Evolutionary conservation across 2,797 vertebrate genomes (phyloP).

Genomic region (Squalus acanthias): DNA sequence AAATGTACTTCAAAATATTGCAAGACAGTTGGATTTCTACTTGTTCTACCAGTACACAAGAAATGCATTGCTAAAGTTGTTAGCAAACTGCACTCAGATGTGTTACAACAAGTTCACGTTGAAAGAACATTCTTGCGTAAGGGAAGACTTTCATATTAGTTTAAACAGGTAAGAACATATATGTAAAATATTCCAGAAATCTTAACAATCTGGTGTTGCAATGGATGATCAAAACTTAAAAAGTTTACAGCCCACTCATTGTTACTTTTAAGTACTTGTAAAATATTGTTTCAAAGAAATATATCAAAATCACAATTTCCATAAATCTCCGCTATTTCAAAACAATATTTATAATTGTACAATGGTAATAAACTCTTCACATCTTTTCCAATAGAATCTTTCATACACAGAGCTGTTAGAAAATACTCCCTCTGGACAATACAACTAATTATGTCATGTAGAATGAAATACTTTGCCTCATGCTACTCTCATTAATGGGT

Average conservation of each 20-base stretch:
- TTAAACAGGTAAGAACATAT: background rate
- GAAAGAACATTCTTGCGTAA: background rate
- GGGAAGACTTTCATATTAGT: background rate
- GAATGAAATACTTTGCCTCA: background rate
- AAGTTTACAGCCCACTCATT: background rate
- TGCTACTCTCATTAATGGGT: background rate
- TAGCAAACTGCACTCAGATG: background rate
- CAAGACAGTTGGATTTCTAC: background rate
- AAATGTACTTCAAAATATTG: background rate
- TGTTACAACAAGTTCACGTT: background rate
- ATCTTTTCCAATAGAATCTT: background rate
- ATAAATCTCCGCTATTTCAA: background rate
- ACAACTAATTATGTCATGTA: background rate
- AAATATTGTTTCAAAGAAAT: conserved; percentile 3
- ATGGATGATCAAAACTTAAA: background rate
- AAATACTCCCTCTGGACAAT: background rate
- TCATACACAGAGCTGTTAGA: background rate
- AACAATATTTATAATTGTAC: background rate
- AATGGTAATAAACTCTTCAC: background rate
- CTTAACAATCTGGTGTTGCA: background rate
- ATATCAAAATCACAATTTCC: background rate
- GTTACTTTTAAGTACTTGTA: background rate
- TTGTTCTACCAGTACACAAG: background rate
- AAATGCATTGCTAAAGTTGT: background rate
- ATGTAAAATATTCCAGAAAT: background rate